Percentiles rank a stretch among this genome's conserved stretches.
Evolutionary conservation across 2,797 vertebrate genomes (phyloP).

Genomic region (Podarcis siculus): DNA sequence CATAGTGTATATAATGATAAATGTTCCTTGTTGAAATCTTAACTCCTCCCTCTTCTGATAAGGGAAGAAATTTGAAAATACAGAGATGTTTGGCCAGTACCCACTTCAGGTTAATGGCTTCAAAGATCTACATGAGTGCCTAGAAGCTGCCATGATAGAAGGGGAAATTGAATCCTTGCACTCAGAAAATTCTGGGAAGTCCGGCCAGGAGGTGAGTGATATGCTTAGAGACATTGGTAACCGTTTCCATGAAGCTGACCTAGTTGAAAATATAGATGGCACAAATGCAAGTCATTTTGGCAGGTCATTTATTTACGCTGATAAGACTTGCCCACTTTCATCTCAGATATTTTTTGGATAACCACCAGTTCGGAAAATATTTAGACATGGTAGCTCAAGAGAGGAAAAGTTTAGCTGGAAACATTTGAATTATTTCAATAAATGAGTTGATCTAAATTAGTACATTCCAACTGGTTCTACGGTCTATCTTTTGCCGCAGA

Average conservation of each 20-base stretch:
- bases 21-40: constrained; percentile 43
- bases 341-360: neutral
- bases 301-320: constrained; percentile 5
- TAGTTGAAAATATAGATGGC: constrained; percentile 12
- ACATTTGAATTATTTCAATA: too few species aligned
- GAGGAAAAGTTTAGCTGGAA: neutral
- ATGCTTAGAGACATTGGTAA: neutral
- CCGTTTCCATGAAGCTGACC: neutral
- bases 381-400: neutral
- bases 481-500: neutral
- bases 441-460: too few species aligned
- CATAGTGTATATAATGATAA: neutral
- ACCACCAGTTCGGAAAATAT: neutral
- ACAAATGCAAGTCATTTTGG: constrained; percentile 9
- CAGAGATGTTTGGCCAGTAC: constrained; percentile 98
- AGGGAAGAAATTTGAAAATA: constrained; percentile 99
- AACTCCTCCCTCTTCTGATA: constrained; percentile 50
- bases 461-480: too few species aligned
- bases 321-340: neutral
- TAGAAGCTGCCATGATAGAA: constrained; percentile 98
- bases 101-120: constrained; percentile 98
- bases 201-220: constrained; percentile 94
- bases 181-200: constrained; percentile 94
- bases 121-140: constrained; percentile 98
- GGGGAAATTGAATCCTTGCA: constrained; percentile 98